Percentiles rank a stretch among this genome's conserved stretches.
phyloP scores from a whole-genome alignment of 2,888 invertebrate species.

The Apeira syringaria region DNA sequence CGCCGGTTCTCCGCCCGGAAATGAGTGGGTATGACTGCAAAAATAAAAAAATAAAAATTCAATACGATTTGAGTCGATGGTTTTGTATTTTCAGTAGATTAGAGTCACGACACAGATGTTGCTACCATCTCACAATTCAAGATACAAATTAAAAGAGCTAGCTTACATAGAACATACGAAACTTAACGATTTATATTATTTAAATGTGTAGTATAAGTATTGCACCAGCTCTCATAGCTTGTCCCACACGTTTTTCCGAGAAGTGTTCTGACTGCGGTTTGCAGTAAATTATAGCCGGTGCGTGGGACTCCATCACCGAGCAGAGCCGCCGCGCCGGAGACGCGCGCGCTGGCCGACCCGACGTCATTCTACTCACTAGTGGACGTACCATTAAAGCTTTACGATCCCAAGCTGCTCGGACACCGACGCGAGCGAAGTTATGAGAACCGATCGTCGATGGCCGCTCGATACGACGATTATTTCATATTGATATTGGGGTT shows the following conservation, averaged over 20 bases:
- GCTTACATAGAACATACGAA: too few relatives aligned
- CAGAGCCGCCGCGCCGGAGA: background rate
- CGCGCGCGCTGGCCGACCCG: background rate
- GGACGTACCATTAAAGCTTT: conserved; percentile 12
- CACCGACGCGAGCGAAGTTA: background rate
- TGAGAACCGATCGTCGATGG: conserved; percentile 20
- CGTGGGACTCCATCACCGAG: conserved; percentile 23
- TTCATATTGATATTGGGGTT: conserved; percentile 6
- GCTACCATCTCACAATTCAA: too few relatives aligned
- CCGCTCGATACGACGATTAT: conserved; percentile 9
- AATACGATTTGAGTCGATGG: too few relatives aligned
- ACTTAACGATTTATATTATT: too few relatives aligned
- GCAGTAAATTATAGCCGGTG: conserved; percentile 37
- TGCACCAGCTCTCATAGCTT: conserved; percentile 13
- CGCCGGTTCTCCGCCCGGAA: too few relatives aligned
- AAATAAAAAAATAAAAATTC: too few relatives aligned
- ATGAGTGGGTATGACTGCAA: too few relatives aligned
- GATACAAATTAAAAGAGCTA: too few relatives aligned
- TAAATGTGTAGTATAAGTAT: too few relatives aligned
- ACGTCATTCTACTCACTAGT: background rate
- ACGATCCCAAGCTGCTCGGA: too few relatives aligned
- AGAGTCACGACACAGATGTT: too few relatives aligned
- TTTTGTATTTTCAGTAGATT: too few relatives aligned
- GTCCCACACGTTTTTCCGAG: conserved; percentile 38
- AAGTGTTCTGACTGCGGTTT: conserved; percentile 35